Percentiles rank a stretch among this genome's conserved stretches.
Evolutionary conservation across 1,140 invertebrate species (phyloP).

Genomic region (Cotesia typhae): DNA sequence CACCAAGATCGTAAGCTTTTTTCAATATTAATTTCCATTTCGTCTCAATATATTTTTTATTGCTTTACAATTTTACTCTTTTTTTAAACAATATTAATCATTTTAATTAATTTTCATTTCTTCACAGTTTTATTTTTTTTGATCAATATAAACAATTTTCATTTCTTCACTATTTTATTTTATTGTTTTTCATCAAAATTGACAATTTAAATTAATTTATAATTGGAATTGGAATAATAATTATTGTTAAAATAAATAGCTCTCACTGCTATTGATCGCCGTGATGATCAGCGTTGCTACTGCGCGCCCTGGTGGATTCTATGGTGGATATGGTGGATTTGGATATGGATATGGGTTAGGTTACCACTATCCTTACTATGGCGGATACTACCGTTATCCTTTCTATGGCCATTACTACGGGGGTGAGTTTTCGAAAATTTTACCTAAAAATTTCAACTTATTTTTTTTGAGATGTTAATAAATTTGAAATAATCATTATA

Average conservation of each 20-base stretch:
- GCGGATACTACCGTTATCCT: conserved; percentile 33
- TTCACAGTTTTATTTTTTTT: too few species aligned
- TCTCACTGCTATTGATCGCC: conserved; percentile 42
- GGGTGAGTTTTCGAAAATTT: background rate
- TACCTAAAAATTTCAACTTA: too few species aligned
- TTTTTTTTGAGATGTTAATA: too few species aligned
- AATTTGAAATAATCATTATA: background rate
- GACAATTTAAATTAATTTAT: too few species aligned
- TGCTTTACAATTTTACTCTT: too few species aligned
- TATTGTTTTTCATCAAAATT: too few species aligned
- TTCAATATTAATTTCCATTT: too few species aligned
- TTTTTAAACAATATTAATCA: too few species aligned
- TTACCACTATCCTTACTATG: conserved; percentile 33
- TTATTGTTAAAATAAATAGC: background rate
- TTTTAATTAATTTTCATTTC: too few species aligned
- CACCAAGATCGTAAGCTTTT: conserved; percentile 49
- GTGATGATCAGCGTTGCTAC: conserved; percentile 41
- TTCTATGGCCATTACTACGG: conserved; percentile 21
- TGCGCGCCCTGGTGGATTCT: conserved; percentile 45
- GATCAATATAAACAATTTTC: too few species aligned
- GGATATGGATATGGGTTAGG: conserved; percentile 28
- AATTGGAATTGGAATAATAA: background rate
- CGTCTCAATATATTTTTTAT: too few species aligned
- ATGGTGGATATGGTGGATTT: conserved; percentile 40
- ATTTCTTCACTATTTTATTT: too few species aligned